These are phyloP conservation scores for Cyprinus carpio DNA, from an alignment of 2,113 vertebrate species.

Conservation along the genomic window DNA sequence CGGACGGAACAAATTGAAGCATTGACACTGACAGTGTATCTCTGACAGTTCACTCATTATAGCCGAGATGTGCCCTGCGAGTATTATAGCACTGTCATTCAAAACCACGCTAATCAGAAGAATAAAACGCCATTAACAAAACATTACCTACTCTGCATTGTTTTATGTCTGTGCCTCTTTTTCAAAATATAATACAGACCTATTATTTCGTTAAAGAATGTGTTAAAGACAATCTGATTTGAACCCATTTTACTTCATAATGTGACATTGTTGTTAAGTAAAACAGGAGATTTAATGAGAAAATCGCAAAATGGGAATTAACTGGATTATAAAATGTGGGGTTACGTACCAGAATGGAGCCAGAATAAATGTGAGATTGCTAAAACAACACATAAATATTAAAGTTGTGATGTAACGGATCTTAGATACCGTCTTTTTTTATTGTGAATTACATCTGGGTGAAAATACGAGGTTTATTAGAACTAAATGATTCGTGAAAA, in stretches of 20 bases:
- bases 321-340: no score
- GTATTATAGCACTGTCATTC: slow-evolving; percentile 24
- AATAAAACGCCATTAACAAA: slow-evolving; percentile 34
- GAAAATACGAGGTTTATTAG: no score
- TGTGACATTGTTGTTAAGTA: neutral
- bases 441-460: no score
- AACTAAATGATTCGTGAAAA: no score
- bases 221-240: neutral
- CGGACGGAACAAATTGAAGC: slow-evolving; percentile 14
- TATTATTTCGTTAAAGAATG: neutral
- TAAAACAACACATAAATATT: no score
- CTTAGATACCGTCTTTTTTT: no score
- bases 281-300: no score
- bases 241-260: neutral
- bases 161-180: neutral
- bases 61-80: neutral
- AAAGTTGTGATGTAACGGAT: no score
- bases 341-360: no score
- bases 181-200: neutral
- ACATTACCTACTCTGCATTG: slow-evolving; percentile 20
- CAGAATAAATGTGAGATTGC: no score
- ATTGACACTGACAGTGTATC: slow-evolving; percentile 26
- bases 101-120: slow-evolving; percentile 10
- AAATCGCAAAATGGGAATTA: no score
- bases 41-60: slow-evolving; percentile 27